These are phyloP conservation scores for Callyntrura guangdongensis DNA, from an alignment of 2,888 invertebrate genomes.

Conservation along the genomic window DNA sequence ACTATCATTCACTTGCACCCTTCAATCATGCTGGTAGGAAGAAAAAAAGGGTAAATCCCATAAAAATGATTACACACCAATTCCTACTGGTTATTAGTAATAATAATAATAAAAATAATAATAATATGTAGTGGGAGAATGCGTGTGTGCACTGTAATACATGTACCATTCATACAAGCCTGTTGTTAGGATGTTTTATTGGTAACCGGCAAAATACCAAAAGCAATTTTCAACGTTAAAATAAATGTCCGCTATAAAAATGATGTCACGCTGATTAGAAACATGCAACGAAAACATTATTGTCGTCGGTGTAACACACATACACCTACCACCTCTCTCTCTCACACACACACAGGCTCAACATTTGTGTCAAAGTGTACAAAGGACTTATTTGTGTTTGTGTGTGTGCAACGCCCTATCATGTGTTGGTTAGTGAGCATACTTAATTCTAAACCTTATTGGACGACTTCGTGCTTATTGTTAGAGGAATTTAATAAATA, in stretches of 20 bases:
- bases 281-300: constrained; percentile 31
- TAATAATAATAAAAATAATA: no score
- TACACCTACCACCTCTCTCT: neutral
- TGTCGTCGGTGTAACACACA: neutral
- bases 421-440: no score
- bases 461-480: no score
- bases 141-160: neutral
- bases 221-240: neutral
- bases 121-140: constrained; percentile 5
- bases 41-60: no score
- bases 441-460: no score
- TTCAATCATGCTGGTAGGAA: no score
- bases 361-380: neutral
- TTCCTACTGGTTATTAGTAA: no score
- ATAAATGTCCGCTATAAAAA: neutral
- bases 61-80: no score
- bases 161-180: neutral
- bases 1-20: no score
- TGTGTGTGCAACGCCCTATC: no score
- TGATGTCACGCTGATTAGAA: constrained; percentile 8
- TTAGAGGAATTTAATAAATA: constrained; percentile 20
- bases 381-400: no score
- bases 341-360: no score
- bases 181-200: neutral
- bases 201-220: neutral